Base-by-base conservation (phyloP, 2,797 vertebrate species). In the Manis pentadactyla region DNA sequence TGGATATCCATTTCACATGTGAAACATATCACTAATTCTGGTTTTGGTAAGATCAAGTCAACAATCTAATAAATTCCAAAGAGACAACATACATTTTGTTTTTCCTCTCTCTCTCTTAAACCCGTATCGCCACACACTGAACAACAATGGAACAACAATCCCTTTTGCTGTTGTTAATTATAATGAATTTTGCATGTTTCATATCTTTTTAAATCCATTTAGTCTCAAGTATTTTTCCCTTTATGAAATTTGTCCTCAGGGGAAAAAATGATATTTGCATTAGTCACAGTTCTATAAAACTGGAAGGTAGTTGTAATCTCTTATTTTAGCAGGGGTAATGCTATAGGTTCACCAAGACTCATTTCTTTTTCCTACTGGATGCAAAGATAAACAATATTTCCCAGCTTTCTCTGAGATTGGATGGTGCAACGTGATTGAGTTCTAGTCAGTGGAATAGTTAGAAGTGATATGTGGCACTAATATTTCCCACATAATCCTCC, bases 261-360 rank as follows among this genome's bases (percentile, higher is more conserved):
- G 18, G 61, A 81, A 46, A 93, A 92, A 61, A 77, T 61, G 42
- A 61, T 83, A 93, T 77, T 96, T 92, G 15, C 5, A 59, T 90
- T 85, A 97, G 27, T 39, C 73, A 42, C 37, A 87, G 18, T 88
- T 88, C 94, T n/a, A 55, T 85, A 82, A 93, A 97, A 92, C 25
- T 78, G 57, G 69, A 75, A 90, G 23, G n/a, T 69, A 57, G 29
- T 90, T 75, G n/a, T 61, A 95, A 81, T 82, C 19, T 93, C 61
- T 90, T 27, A 73, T 88, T 78, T 88, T 66, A 95, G 73, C 63
- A 82, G 68, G 94, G 23, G 73, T 37, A 31, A n/a, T 49, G 15
- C n/a, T 75, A 29, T 57, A n/a, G 29, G 19, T 53, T 95, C 37
- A 64, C 15, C 68, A 63, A 86, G 68, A 82, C 13, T 63, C 49